These are phyloP conservation scores for Enteromius anoplus DNA, from an alignment of 2,797 vertebrate species.

Conservation along the genomic window DNA sequence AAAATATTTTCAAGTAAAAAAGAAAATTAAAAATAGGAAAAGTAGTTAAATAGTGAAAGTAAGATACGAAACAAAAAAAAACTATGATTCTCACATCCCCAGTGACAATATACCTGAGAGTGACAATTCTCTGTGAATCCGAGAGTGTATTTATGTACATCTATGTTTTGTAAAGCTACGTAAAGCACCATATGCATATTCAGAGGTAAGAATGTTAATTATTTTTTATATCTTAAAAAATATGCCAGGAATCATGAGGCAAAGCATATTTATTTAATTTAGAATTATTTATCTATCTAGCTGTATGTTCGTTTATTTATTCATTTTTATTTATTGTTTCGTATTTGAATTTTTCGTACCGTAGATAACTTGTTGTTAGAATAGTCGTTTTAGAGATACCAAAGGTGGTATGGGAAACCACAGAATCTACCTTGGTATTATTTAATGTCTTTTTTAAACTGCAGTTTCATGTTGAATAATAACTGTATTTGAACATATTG, in stretches of 20 bases:
- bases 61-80: constrained; percentile 15
- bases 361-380: constrained; percentile 41
- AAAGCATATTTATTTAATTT: constrained; percentile 60
- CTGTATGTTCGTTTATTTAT: constrained; percentile 52
- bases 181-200: constrained; percentile 60
- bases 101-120: constrained; percentile 35
- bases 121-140: constrained; percentile 52
- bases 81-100: constrained; percentile 29
- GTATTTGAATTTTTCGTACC: constrained; percentile 56
- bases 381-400: constrained; percentile 40
- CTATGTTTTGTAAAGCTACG: constrained; percentile 57
- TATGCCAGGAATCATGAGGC: constrained; percentile 57
- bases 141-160: constrained; percentile 59
- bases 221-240: constrained; percentile 60
- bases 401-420: constrained; percentile 45
- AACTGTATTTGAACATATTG: constrained; percentile 75
- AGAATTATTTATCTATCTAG: constrained; percentile 48
- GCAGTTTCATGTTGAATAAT: constrained; percentile 52
- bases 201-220: constrained; percentile 60
- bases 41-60: background rate
- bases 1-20: constrained; percentile 21
- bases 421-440: constrained; percentile 53
- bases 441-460: constrained; percentile 43
- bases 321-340: constrained; percentile 69
- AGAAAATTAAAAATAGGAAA: constrained; percentile 7